phyloP scores from a whole-genome alignment of 2,113 vertebrate species.

The Aramus guarauna region DNA sequence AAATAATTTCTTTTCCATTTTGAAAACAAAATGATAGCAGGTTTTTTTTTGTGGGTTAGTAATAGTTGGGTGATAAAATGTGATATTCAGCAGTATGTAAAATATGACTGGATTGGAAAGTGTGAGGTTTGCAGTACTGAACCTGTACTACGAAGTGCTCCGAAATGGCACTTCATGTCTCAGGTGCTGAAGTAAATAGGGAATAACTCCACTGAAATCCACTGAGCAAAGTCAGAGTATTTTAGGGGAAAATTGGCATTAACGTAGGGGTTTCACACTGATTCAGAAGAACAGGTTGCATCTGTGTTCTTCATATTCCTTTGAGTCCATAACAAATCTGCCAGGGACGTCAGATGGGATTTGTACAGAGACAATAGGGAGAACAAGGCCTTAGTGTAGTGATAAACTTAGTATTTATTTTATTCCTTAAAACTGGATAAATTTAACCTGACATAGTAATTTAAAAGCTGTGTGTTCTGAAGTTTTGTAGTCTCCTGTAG shows the following conservation, averaged over 20 bases:
- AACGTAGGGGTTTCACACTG: not conserved
- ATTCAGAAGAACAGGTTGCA: not conserved
- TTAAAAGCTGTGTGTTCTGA: not conserved
- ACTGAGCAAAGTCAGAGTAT: not conserved
- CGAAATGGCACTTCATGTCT: not conserved
- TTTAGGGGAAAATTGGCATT: not conserved
- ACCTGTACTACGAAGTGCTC: not conserved
- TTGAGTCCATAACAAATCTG: not conserved
- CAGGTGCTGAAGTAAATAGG: not conserved
- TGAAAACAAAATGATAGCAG: not conserved
- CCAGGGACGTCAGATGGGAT: not conserved
- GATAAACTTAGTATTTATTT: not conserved
- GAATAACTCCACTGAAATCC: not conserved
- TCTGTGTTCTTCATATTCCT: not conserved
- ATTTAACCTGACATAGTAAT: not conserved
- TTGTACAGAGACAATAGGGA: not conserved
- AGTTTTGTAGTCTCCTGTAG: not conserved
- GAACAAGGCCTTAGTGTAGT: not conserved
- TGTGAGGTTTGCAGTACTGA: not conserved
- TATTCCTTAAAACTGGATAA: not conserved
- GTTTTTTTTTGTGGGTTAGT: not conserved
- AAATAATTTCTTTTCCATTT: not conserved
- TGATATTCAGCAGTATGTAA: not conserved
- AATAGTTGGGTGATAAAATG: not conserved
- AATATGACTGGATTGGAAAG: not conserved